These are phyloP conservation scores for Botrylloides violaceus DNA, from an alignment of 23 tunicate species.

Conservation along the genomic window DNA sequence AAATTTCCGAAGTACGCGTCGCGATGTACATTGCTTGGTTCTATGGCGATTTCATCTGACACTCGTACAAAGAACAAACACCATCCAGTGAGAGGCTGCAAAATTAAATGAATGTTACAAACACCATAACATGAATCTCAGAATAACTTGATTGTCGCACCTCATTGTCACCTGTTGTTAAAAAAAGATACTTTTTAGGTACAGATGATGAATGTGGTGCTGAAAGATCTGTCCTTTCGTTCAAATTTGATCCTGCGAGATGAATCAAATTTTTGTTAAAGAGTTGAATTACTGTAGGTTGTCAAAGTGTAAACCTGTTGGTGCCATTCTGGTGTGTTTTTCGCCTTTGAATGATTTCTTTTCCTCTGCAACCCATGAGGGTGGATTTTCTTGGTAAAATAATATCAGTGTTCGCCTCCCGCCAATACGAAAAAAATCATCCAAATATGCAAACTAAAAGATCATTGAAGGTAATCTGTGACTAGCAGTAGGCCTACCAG, in stretches of 20 bases:
- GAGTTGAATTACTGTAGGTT: not conserved
- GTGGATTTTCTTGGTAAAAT: constrained; percentile 71
- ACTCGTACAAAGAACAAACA: constrained; percentile 71
- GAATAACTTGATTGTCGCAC: constrained; percentile 11
- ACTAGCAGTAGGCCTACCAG: not conserved
- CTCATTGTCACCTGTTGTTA: constrained; percentile 74
- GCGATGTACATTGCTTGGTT: constrained; percentile 47
- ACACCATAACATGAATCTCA: not conserved
- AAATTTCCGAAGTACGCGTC: constrained; percentile 59
- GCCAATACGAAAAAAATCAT: constrained; percentile 59
- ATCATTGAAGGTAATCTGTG: not conserved
- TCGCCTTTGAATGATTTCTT: constrained; percentile 23
- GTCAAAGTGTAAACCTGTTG: not conserved
- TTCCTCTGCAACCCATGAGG: constrained; percentile 47
- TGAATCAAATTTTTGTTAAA: not conserved
- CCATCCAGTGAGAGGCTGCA: constrained; percentile 56
- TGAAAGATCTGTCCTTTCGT: not conserved
- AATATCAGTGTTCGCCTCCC: constrained; percentile 48
- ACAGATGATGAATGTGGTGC: not conserved
- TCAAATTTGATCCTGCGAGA: not conserved
- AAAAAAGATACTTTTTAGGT: constrained; percentile 43
- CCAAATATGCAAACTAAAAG: constrained; percentile 58
- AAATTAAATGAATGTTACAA: no score
- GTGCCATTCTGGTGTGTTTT: constrained; percentile 26
- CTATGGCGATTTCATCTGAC: constrained; percentile 50